phyloP scores from a whole-genome alignment of 2,113 vertebrate genomes.

The Ondatra zibethicus region DNA sequence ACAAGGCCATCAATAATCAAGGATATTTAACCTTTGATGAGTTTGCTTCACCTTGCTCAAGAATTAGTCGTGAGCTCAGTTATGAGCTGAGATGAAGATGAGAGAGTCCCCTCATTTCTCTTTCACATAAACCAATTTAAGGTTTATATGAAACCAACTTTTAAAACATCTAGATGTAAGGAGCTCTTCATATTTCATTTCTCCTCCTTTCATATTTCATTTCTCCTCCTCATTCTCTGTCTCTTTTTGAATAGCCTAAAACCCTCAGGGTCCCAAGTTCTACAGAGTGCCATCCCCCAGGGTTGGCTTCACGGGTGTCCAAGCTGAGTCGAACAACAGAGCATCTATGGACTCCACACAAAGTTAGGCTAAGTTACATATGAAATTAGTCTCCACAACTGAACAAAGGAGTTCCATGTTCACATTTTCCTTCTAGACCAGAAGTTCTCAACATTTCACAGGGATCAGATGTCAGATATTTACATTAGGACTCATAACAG shows the following conservation, averaged over 20 bases:
- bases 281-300: neutral
- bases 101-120: neutral
- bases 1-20: neutral
- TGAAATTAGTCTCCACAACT: neutral
- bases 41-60: neutral
- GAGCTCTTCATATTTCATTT: neutral
- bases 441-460: neutral
- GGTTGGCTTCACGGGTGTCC: neutral
- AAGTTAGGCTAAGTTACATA: neutral
- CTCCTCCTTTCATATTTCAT: neutral
- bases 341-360: rapidly evolving
- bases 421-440: neutral
- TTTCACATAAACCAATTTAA: neutral
- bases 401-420: neutral
- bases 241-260: neutral
- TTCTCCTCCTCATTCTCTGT: neutral
- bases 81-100: neutral
- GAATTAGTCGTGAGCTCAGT: neutral
- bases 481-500: neutral
- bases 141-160: no score
- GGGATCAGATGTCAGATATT: neutral
- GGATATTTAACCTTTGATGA: neutral
- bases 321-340: neutral
- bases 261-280: neutral
- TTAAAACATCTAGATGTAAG: neutral